These are phyloP conservation scores for Sycophila texana DNA, from an alignment of 2,888 invertebrate genomes.

Conservation along the genomic window DNA sequence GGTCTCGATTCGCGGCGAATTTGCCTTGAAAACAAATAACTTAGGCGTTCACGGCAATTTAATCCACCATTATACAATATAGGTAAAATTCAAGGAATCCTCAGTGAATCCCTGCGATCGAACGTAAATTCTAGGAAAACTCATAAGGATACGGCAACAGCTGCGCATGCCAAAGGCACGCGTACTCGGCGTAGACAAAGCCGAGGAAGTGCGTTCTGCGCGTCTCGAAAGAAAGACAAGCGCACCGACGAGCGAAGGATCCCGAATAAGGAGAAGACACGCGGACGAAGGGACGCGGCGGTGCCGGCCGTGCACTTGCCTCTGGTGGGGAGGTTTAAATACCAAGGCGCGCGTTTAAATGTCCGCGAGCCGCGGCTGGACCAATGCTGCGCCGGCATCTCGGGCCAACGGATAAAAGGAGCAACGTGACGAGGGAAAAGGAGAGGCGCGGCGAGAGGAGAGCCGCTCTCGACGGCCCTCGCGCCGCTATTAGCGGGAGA, in stretches of 20 bases:
- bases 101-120: background rate
- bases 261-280: conserved; percentile 11
- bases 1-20: no score
- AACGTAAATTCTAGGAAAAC: conserved; percentile 48
- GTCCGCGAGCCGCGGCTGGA: conserved; percentile 33
- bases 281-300: background rate
- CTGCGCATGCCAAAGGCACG: conserved; percentile 44
- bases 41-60: no score
- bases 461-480: conserved; percentile 18
- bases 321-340: conserved; percentile 47
- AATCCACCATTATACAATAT: no score
- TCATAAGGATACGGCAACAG: conserved; percentile 31
- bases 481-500: conserved; percentile 4
- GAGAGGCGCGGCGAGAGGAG: conserved; percentile 15
- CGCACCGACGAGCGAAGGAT: conserved; percentile 14
- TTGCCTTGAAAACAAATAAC: no score
- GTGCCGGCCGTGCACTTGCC: conserved; percentile 33
- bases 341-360: conserved; percentile 49
- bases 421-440: conserved; percentile 29
- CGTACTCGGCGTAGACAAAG: conserved; percentile 32
- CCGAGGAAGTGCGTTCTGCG: conserved; percentile 33
- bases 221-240: conserved; percentile 21
- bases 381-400: conserved; percentile 43
- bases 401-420: conserved; percentile 52
- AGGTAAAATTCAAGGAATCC: no score